A percentile compares a stretch with the other conserved stretches of the same genome.
phyloP scores from a whole-genome alignment of 2,888 invertebrate species.

The Carpatolechia fugitivella region DNA sequence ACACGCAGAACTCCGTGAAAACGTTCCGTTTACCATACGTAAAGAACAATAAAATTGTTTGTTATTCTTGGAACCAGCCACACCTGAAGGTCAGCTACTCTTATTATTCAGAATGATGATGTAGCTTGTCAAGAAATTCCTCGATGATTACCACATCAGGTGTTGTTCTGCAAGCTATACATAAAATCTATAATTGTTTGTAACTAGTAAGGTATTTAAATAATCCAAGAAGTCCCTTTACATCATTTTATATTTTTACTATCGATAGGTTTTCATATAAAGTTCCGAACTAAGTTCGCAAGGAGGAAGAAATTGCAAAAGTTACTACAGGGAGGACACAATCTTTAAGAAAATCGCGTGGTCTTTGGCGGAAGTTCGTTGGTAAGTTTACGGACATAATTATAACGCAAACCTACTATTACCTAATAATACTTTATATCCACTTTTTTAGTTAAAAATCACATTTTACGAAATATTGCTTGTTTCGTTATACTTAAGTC shows the following conservation, averaged over 20 bases:
- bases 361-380: conserved; percentile 38
- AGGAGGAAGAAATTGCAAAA: conserved; percentile 41
- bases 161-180: not conserved
- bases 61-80: conserved; percentile 30
- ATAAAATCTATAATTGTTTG: conserved; percentile 2
- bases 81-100: conserved; percentile 50
- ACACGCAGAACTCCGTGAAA: not conserved
- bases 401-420: no score
- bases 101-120: conserved; percentile 41
- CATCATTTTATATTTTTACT: not conserved
- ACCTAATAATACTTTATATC: no score
- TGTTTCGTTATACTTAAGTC: no score
- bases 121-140: conserved; percentile 51
- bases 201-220: not conserved
- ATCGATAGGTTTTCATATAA: conserved; percentile 1
- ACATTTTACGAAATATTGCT: no score
- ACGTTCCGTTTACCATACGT: not conserved
- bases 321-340: conserved; percentile 37
- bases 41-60: conserved; percentile 23
- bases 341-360: conserved; percentile 29
- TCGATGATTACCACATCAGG: conserved; percentile 46
- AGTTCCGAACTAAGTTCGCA: conserved; percentile 35
- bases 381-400: no score
- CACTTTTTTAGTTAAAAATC: no score
- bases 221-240: not conserved